Evolutionary conservation across 2,797 vertebrate species (phyloP).

Genomic region (Lutjanus campechanus): DNA sequence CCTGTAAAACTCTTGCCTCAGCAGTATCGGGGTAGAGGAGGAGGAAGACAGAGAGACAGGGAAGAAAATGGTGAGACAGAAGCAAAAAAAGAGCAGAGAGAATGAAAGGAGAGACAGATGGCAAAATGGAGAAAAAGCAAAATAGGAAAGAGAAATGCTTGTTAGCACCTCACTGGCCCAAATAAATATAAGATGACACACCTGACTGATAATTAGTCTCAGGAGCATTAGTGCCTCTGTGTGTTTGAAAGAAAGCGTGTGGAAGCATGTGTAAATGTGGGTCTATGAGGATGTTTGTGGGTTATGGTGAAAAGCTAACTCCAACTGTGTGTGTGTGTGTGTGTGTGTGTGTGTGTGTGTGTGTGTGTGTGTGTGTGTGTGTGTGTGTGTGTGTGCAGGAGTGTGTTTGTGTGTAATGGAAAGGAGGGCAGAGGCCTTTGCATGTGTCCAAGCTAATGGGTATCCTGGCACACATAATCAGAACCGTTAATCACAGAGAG

Average conservation of each 20-base stretch:
- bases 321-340: constrained; percentile 3
- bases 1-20: constrained; percentile 73
- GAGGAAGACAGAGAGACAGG: constrained; percentile 24
- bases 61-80: constrained; percentile 18
- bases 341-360: constrained; percentile 27
- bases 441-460: constrained; percentile 81
- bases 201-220: constrained; percentile 85
- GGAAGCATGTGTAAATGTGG: constrained; percentile 32
- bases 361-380: constrained; percentile 30
- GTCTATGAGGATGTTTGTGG: constrained; percentile 46
- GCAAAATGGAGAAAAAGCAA: constrained; percentile 42
- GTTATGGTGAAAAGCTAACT: constrained; percentile 36
- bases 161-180: constrained; percentile 78
- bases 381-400: constrained; percentile 1
- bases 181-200: constrained; percentile 82
- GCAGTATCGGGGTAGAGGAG: constrained; percentile 45
- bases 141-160: constrained; percentile 57
- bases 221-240: constrained; percentile 57
- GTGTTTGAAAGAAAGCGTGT: constrained; percentile 20
- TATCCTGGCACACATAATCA: constrained; percentile 80
- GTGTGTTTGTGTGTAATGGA: constrained; percentile 57
- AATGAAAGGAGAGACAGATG: constrained; percentile 58
- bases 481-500: constrained; percentile 74
- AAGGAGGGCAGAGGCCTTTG: constrained; percentile 73
- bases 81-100: constrained; percentile 26